Base-by-base conservation (phyloP, 2,888 invertebrate species). In the Dolichomitus sp. region DNA sequence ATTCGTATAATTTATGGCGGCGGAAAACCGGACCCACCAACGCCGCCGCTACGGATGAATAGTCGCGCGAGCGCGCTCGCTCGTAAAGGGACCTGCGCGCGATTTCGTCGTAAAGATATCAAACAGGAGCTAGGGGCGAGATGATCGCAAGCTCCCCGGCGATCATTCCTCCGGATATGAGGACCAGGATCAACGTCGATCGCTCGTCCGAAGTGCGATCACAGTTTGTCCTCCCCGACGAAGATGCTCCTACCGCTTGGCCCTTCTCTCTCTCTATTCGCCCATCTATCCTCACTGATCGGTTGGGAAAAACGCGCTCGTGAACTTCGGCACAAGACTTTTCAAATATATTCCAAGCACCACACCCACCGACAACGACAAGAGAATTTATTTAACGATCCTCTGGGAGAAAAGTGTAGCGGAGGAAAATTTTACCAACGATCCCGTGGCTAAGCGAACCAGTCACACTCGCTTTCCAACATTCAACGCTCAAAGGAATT, bases 1-100 rank as follows among this genome's bases (percentile, higher is more conserved):
- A 73, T 77, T 81, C 78, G 68, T 81, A 78, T 78, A 81, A 81
- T 81, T 81, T 81, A 81, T 74, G 81, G 50, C 50, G 69, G 12
- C 69, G 68, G 68, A 70, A 81, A 81, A 40, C 45, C 48, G 69
- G 69, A 70, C 57, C 17, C 40, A n/a, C n/a, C 74, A 27, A 54
- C 9, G 0, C 4, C 42, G 45, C 45, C 40, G 23, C n/a, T 63
- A 37, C 80, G 73, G 57, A 66, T 50, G 66, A 80, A 80, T 80
- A 74, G 80, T 74, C 68, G 40, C 59, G 59, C 30, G 74, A 23
- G 27, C 66, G 42, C 59, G 61, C 40, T 33, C 74, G 59, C 80
- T 80, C 74, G 74, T 74, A 80, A 69, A 74, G 61, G 52, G 66
- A 73, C 61, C 19, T 12, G 37, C 48, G 7, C 69, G 59, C 61